Percentiles rank a stretch among this genome's conserved stretches.
Evolutionary conservation across 30 jellyfish, hydroid and myxozoan genomes (phyloP).

Genomic region (Aurelia coerulea): DNA sequence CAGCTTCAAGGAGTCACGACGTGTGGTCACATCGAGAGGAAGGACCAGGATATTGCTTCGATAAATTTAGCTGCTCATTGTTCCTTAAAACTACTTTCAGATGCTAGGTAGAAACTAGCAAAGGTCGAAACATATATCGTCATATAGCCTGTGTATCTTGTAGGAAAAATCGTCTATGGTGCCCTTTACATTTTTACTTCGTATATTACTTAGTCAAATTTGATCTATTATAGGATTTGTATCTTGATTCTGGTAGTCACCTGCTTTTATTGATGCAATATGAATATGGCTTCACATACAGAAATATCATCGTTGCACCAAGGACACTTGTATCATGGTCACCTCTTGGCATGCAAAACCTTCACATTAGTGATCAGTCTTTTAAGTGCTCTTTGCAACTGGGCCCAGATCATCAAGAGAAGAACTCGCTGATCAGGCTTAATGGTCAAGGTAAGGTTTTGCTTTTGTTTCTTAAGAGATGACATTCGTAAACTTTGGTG

Average conservation of each 20-base stretch:
- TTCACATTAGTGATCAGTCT: constrained; percentile 58
- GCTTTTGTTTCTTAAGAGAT: no score
- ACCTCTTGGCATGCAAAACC: constrained; percentile 86
- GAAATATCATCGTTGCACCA: constrained; percentile 76
- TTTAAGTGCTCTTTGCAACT: constrained; percentile 14
- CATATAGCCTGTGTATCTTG: no score
- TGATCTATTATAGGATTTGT: constrained; percentile 30
- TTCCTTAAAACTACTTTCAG: no score
- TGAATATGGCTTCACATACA: constrained; percentile 60
- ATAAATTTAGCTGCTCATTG: no score
- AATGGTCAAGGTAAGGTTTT: constrained; percentile 58
- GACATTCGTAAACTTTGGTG: no score
- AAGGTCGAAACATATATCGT: no score
- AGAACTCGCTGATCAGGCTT: constrained; percentile 37
- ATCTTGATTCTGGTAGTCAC: constrained; percentile 68
- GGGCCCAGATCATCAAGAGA: neutral
- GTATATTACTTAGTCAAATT: neutral
- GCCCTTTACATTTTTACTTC: no score
- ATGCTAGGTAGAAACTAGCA: no score
- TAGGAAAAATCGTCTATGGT: no score
- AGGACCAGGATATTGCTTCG: no score
- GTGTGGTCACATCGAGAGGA: no score
- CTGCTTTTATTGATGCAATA: constrained; percentile 41
- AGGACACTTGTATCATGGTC: constrained; percentile 66
- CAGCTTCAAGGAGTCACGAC: no score